A percentile compares a stretch with the other conserved stretches of the same genome.
phyloP scores from a whole-genome alignment of 1,140 invertebrate species.

The Halesus radiatus region DNA sequence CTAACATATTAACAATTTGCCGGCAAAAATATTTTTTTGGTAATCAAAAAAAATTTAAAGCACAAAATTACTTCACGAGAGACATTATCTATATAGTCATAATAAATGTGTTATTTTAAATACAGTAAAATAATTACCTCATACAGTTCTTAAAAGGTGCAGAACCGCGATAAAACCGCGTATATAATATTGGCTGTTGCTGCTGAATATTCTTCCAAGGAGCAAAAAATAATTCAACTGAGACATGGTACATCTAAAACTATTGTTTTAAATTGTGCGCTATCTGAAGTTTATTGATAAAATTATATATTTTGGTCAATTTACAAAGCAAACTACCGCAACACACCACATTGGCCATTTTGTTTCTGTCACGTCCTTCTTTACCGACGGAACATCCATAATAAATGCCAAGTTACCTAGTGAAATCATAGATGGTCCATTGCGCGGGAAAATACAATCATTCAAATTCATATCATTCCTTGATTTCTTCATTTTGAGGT shows the following conservation, averaged over 20 bases:
- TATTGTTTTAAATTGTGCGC: slow-evolving; percentile 35
- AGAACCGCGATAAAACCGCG: slow-evolving; percentile 47
- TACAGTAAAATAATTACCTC: slow-evolving; percentile 47
- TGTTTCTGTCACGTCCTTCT: slow-evolving; percentile 37
- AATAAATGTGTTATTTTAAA: slow-evolving; percentile 39
- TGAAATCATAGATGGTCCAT: background rate
- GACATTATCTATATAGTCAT: background rate
- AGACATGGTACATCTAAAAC: slow-evolving; percentile 40
- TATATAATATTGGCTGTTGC: slow-evolving; percentile 32
- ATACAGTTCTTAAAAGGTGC: slow-evolving; percentile 43
- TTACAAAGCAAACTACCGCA: slow-evolving; percentile 46
- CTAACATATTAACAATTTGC: too few species aligned
- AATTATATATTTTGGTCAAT: slow-evolving; percentile 42
- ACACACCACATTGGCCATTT: slow-evolving; percentile 46
- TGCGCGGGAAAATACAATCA: background rate
- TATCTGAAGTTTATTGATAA: slow-evolving; percentile 46
- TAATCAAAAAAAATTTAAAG: background rate
- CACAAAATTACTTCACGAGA: slow-evolving; percentile 3
- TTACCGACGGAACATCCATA: slow-evolving; percentile 21
- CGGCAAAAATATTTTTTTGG: background rate
- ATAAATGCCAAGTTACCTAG: background rate
- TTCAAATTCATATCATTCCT: background rate
- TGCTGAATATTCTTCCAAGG: slow-evolving; percentile 35
- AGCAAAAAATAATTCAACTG: slow-evolving; percentile 35
- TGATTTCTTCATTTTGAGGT: too few species aligned